Evolutionary conservation across 2,797 vertebrate genomes (phyloP), one percentile per base, ranked within the genome.

Genomic region (Acanthurus leucopareius): DNA sequence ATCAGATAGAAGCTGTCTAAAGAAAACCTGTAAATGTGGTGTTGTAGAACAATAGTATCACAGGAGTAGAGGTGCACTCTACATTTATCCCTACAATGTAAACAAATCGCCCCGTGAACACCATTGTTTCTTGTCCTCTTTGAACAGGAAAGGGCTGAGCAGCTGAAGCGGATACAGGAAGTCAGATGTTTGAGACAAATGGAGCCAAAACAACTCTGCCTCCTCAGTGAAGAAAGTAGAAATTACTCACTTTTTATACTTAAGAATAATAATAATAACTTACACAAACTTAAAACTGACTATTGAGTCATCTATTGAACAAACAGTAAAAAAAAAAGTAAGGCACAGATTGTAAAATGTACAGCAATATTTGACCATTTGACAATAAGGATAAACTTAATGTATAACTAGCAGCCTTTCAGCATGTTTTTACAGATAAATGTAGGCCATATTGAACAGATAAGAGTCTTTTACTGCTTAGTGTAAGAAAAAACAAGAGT

Each of bases 81-180:
- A 32, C 28, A 32, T 32, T 3, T 32, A 32, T 32, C 28, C 28
- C 28, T 32, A 7, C 22, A 69, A 57, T n/a, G 7, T 69, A 65
- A 84, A 86, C 52, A 75, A 20, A 22, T 45, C 58, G 14, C 60
- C 45, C 62, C 1, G 15, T 62, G 57, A 77, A 59, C 65, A 51
- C 88, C 62, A 88, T 92, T 91, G 90, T 88, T 54, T 83, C 22
- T 49, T 56, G 64, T 35, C 2, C 62, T 64, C 52, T 54, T 32
- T 60, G 76, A 71, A 79, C 88, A 91, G 92, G 92, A 94, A 93
- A 89, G 57, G 84, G 61, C 79, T 44, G 83, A 83, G 7, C 35
- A 16, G 45, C 69, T 69, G 49, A 56, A 84, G 62, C 60, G 65
- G 77, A 87, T 53, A 78, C 63, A 88, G 88, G 90, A 89, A 86